phyloP scores from a whole-genome alignment of 2,113 vertebrate species.

The Origma solitaria region DNA sequence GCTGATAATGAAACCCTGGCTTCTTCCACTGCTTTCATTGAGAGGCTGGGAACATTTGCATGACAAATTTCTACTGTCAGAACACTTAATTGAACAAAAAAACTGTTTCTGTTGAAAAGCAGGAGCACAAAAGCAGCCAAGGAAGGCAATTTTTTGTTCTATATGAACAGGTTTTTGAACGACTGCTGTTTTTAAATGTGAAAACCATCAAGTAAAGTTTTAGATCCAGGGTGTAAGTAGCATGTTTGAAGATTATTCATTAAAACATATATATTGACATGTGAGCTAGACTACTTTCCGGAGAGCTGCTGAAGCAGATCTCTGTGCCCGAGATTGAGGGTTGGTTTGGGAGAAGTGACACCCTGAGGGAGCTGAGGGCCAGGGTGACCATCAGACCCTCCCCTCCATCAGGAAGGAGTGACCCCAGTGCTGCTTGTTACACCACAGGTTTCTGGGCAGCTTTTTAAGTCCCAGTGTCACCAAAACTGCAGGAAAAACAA shows the following conservation, averaged over 20 bases:
- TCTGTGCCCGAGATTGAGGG: not conserved
- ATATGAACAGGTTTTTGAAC: not conserved
- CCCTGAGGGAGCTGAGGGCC: not conserved
- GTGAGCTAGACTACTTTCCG: not conserved
- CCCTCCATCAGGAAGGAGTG: not conserved
- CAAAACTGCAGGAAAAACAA: rapidly evolving
- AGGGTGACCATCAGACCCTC: not conserved
- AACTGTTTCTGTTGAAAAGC: not conserved
- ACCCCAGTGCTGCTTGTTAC: not conserved
- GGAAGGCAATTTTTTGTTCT: not conserved
- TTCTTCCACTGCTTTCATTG: not conserved
- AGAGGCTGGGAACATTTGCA: not conserved
- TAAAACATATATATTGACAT: not conserved
- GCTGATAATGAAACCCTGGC: not conserved
- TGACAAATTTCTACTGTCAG: not conserved
- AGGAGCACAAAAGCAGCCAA: not conserved
- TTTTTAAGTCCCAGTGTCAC: not conserved
- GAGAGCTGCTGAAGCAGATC: not conserved
- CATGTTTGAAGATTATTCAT: not conserved
- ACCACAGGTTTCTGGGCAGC: rapidly evolving
- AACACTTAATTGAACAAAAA: not conserved
- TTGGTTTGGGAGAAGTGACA: not conserved
- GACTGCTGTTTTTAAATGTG: not conserved
- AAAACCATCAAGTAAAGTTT: not conserved
- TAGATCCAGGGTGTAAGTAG: not conserved